Conservation (phyloP, 1,140 invertebrate genomes). For the Ceratina australensis region DNA sequence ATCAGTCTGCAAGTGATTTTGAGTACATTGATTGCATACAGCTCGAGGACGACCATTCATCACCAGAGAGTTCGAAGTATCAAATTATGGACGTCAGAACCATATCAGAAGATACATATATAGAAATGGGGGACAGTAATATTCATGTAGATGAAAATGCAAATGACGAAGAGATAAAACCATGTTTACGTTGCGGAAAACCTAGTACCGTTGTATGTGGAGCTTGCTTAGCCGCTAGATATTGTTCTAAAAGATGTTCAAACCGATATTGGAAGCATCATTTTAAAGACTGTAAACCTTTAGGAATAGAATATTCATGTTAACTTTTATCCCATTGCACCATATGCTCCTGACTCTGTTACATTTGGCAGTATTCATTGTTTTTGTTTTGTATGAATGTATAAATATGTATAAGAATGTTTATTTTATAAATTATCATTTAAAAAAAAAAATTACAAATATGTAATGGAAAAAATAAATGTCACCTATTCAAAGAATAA, state of each 20-base stretch:
- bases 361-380: conserved; percentile 27
- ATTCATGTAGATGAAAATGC: conserved; percentile 6
- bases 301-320: conserved; percentile 8
- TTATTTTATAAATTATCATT: conserved; percentile 41
- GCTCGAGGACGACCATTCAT: not conserved
- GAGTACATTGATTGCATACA: not conserved
- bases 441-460: not conserved
- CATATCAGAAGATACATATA: conserved; percentile 49
- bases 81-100: conserved; percentile 46
- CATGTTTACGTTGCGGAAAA: conserved; percentile 41
- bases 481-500: not conserved
- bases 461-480: not conserved
- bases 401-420: conserved; percentile 9
- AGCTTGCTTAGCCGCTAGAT: conserved; percentile 43
- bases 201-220: conserved; percentile 44
- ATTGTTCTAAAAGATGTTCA: conserved; percentile 52
- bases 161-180: conserved; percentile 28
- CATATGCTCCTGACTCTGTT: conserved; percentile 4
- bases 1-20: not conserved
- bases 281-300: conserved; percentile 41
- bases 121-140: conserved; percentile 20
- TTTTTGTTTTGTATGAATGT: conserved; percentile 13
- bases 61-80: not conserved
- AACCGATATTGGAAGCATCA: conserved; percentile 47
- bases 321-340: no score